These are phyloP conservation scores for Caenorhabditis elegans DNA, from an alignment of 1,140 invertebrate species.

Conservation along the genomic window WBcel235 BX284602.5:9427501-9428000, in stretches of 20 bases:
- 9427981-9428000: no score
- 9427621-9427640: neutral
- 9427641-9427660: neutral
- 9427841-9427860: neutral
- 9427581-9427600: no score
- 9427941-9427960: neutral
- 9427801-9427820: constrained; percentile 14
- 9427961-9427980: no score
- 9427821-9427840: constrained; percentile 20
- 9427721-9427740: neutral
- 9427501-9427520: neutral
- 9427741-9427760: neutral
- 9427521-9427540: no score
- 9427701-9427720: neutral
- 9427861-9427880: constrained; percentile 9
- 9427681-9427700: neutral
- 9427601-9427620: neutral
- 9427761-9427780: neutral
- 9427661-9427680: neutral
- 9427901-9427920: neutral
- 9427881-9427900: constrained; percentile 31
- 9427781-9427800: constrained; percentile 26
- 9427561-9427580: no score
- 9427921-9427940: neutral
- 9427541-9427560: no score